Evolutionary conservation across 2,888 invertebrate species (phyloP).

Genomic region (Drosophila nr. medialis): DNA sequence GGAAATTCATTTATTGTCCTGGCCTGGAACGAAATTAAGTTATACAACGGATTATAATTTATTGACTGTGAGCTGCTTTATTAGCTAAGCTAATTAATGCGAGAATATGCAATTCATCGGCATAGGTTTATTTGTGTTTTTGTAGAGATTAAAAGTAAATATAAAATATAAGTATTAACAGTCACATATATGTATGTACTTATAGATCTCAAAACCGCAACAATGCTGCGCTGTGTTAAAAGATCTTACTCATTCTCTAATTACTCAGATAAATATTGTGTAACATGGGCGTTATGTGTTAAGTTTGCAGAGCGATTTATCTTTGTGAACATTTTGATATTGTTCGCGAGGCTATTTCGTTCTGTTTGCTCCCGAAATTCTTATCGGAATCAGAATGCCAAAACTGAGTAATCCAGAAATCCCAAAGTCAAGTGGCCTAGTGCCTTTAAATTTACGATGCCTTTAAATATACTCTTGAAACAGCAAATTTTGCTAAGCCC

Average conservation of each 20-base stretch:
- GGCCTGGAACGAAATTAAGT: slow-evolving; percentile 44
- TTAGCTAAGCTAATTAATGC: slow-evolving; percentile 51
- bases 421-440: slow-evolving; percentile 25
- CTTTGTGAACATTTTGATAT: slow-evolving; percentile 5
- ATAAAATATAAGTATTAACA: background rate
- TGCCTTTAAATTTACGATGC: slow-evolving; percentile 36
- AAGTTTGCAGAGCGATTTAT: slow-evolving; percentile 15
- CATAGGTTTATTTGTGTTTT: background rate
- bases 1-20: slow-evolving; percentile 33
- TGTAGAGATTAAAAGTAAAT: background rate
- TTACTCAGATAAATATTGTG: slow-evolving; percentile 17
- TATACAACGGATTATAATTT: slow-evolving; percentile 39
- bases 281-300: background rate
- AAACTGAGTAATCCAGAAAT: slow-evolving; percentile 25
- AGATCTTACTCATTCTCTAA: slow-evolving; percentile 15
- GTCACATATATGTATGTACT: background rate
- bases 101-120: background rate
- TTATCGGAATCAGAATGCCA: slow-evolving; percentile 42
- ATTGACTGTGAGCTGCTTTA: slow-evolving; percentile 37
- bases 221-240: slow-evolving; percentile 14
- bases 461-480: slow-evolving; percentile 27
- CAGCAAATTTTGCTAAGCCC: slow-evolving; percentile 9
- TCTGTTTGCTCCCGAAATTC: slow-evolving; percentile 11
- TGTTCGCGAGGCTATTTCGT: slow-evolving; percentile 13
- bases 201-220: background rate